Evolutionary conservation across 2,797 vertebrate genomes (phyloP).

Genomic region (Typhlichthys eigenmanni): DNA sequence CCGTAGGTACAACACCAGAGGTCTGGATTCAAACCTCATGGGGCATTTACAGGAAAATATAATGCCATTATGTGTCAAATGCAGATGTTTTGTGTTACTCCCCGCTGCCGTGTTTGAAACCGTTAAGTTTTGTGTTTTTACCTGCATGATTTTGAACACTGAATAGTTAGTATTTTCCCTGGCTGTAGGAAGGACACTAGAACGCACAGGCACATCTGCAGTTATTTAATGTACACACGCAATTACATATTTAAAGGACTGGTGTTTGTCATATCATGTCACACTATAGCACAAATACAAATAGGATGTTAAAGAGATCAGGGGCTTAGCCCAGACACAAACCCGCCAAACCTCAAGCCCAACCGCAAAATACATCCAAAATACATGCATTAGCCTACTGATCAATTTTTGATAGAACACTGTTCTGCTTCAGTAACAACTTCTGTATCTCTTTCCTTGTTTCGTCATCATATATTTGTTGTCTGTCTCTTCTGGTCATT

Average conservation of each 20-base stretch:
- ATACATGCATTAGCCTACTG: too few species aligned
- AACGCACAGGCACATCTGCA: too few species aligned
- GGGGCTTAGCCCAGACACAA: too few species aligned
- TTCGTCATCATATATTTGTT: too few species aligned
- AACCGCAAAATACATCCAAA: too few species aligned
- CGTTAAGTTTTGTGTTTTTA: background rate
- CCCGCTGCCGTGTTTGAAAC: background rate
- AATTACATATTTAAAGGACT: background rate
- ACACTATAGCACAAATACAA: background rate
- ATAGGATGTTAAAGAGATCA: background rate
- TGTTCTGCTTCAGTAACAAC: too few species aligned
- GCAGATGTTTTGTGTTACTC: background rate
- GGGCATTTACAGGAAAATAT: slow-evolving; percentile 25
- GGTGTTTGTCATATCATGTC: background rate
- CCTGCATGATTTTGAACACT: too few species aligned
- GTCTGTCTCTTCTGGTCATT: too few species aligned
- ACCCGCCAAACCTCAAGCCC: too few species aligned
- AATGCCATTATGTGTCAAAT: background rate
- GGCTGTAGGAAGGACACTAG: background rate
- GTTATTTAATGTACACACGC: background rate
- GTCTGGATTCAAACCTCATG: slow-evolving; percentile 33
- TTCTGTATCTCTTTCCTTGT: too few species aligned
- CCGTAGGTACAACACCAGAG: slow-evolving; percentile 20
- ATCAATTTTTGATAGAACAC: too few species aligned
- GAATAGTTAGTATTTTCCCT: too few species aligned